Evolutionary conservation across 92 coral and sea anemone genomes (phyloP), one percentile per base, ranked within the genome.

Genomic region (Montipora capitata): DNA sequence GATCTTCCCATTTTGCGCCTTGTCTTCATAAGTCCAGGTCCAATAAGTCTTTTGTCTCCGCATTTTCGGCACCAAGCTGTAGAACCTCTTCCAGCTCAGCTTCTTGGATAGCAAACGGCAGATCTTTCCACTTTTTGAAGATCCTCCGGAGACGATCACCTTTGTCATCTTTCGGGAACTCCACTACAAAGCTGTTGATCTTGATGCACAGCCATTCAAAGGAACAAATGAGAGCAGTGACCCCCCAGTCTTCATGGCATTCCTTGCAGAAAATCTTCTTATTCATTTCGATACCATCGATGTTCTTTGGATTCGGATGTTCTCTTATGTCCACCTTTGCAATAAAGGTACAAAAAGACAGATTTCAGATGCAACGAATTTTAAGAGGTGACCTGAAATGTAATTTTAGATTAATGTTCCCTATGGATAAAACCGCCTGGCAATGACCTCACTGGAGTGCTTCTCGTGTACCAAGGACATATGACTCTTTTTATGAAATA

Each of bases 171-270:
- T 57, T 76, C 79, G 68, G 79, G 43, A 77, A 52, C 65, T 87
- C 90, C 66, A 97, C 44, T 40, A 88, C 93, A 82, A 97, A 97
- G 42, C 90, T 83, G 52, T 64, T 27, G 6, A 92, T 94, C 75
- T 97, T 97, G 74, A 97, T 68, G 43, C 96, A 90, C 67, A 98
- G 94, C 80, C 96, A 87, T 42, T 94, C 94, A 14, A 94, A 81
- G 3, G 90, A 78, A 4, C 79, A 79, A 57, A 88, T 79, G 38
- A 75, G 78, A 41, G 94, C 96, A 7, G 89, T 88, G 16, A 85
- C 92, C 4, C 99, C 99, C 99, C 98, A 96, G 75, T 92, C 96
- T 48, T 90, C 98, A 3, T 69, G 82, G 59, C 99, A 97, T 8
- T 80, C 45, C 10, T 77, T 84, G 65, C 99, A 97, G 58, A 48